Evolutionary conservation across 2,888 invertebrate genomes (phyloP).

Genomic region (Pollenia griseotomentosa): DNA sequence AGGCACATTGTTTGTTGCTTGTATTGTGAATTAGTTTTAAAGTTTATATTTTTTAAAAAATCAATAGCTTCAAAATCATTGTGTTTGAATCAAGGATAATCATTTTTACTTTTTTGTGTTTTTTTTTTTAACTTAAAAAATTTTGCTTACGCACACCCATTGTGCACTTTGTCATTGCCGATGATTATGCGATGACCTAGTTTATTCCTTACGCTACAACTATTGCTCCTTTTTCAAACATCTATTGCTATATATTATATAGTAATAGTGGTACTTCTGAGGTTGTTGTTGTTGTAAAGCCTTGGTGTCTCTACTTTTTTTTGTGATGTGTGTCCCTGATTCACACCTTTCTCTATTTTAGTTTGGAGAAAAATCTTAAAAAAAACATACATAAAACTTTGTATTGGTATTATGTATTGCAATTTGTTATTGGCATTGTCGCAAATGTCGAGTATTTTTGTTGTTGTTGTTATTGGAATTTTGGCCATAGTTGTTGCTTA

Average conservation of each 20-base stretch:
- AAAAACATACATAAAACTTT: conserved; percentile 12
- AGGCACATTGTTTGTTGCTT: no score
- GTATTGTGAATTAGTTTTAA: no score
- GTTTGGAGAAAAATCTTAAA: background rate
- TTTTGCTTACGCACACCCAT: conserved; percentile 20
- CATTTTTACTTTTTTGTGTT: background rate
- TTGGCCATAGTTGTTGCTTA: conserved; percentile 20
- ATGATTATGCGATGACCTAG: conserved; percentile 65
- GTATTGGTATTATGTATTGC: conserved; percentile 30
- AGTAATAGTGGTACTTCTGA: background rate
- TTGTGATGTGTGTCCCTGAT: conserved; percentile 43
- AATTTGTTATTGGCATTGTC: conserved; percentile 57
- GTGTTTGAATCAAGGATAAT: no score
- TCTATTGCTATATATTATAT: conserved; percentile 8
- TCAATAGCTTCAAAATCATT: no score
- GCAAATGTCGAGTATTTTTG: conserved; percentile 1
- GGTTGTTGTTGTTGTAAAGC: background rate
- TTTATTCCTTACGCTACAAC: conserved; percentile 55
- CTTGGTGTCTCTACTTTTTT: conserved; percentile 39
- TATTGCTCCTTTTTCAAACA: conserved; percentile 40
- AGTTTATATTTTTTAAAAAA: no score
- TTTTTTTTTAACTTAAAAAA: background rate
- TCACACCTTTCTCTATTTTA: conserved; percentile 55
- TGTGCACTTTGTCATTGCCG: conserved; percentile 44
- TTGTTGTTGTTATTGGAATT: conserved; percentile 5